These are phyloP conservation scores for Aleadryas rufinucha DNA, from an alignment of 2,113 vertebrate species.

Conservation along the genomic window DNA sequence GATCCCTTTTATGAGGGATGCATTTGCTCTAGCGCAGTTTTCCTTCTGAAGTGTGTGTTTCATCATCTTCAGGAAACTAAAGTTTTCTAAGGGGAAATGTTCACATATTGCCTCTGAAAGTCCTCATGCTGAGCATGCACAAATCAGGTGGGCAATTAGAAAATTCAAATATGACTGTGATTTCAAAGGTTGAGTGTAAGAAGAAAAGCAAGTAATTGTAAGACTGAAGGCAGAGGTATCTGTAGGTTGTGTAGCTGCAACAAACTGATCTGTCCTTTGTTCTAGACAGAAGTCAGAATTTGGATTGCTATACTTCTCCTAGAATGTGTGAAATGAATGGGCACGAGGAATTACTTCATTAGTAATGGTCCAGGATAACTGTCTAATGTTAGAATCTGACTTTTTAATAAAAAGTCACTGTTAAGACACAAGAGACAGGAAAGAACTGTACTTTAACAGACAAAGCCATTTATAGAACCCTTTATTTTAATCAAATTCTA, in stretches of 20 bases:
- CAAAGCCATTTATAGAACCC: background rate
- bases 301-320: background rate
- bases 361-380: background rate
- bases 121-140: background rate
- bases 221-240: background rate
- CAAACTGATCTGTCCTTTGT: background rate
- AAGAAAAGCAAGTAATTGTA: background rate
- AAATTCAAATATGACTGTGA: background rate
- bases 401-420: background rate
- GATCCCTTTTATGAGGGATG: background rate
- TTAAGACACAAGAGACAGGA: background rate
- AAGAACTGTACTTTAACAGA: background rate
- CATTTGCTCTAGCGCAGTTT: background rate
- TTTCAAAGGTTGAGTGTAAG: background rate
- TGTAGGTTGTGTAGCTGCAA: background rate
- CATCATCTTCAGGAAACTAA: background rate
- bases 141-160: background rate
- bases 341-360: background rate
- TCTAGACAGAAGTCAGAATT: background rate
- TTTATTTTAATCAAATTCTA: background rate
- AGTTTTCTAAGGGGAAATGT: background rate
- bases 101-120: background rate
- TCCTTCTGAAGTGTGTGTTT: background rate
- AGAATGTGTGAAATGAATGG: background rate
- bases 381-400: background rate